Conservation (phyloP, 1,140 invertebrate genomes). For the Onthophagus taurus region DNA sequence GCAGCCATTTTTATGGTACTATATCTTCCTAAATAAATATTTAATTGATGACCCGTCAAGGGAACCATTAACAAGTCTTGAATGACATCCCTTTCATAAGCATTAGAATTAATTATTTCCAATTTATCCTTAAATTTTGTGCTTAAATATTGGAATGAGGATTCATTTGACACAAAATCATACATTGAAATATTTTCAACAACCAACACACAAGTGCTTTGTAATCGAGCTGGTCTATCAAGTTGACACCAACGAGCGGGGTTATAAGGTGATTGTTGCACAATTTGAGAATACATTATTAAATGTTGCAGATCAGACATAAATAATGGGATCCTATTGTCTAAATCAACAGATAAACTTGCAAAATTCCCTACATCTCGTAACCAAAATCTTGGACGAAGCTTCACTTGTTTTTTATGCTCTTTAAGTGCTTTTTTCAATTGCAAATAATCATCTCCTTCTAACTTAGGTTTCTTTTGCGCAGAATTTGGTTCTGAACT, state of each 20-base stretch:
- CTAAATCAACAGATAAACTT: constrained; percentile 40
- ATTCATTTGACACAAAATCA: constrained; percentile 59
- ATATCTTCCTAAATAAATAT: constrained; percentile 41
- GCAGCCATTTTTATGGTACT: constrained; percentile 58
- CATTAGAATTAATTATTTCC: constrained; percentile 62
- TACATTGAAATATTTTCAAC: constrained; percentile 67
- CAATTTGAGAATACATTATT: constrained; percentile 63
- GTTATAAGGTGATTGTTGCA: constrained; percentile 55
- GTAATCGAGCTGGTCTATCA: constrained; percentile 59
- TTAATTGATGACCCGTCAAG: constrained; percentile 41
- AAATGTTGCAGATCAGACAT: constrained; percentile 76
- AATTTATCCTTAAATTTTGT: constrained; percentile 53
- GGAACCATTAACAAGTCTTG: constrained; percentile 69
- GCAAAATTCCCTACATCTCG: constrained; percentile 52
- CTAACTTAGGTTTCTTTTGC: constrained; percentile 29
- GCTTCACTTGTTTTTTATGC: constrained; percentile 43
- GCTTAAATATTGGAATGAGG: constrained; percentile 48
- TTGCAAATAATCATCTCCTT: constrained; percentile 43
- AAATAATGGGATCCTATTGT: constrained; percentile 63
- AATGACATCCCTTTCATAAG: constrained; percentile 61
- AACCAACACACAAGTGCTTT: constrained; percentile 62
- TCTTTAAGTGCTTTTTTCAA: constrained; percentile 46
- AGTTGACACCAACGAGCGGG: constrained; percentile 71
- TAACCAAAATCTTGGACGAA: constrained; percentile 48
- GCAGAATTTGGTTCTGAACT: too few species aligned